Evolutionary conservation across 2,797 vertebrate genomes (phyloP).

Genomic region (Schizothorax lantsangensis): DNA sequence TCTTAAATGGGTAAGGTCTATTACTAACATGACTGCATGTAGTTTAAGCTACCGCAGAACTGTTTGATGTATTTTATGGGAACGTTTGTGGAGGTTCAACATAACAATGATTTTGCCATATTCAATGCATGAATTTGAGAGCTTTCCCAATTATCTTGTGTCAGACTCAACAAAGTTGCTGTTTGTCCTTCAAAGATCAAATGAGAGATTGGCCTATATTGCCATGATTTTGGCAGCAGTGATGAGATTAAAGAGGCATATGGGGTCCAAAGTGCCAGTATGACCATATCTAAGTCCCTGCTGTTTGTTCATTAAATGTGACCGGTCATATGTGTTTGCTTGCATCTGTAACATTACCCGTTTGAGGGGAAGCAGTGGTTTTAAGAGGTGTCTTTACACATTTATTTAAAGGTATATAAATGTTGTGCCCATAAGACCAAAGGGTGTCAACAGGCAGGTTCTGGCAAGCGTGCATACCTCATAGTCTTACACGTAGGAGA

Average conservation of each 20-base stretch:
- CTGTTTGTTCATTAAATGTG: constrained; percentile 67
- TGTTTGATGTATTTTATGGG: constrained; percentile 75
- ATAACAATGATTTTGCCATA: constrained; percentile 48
- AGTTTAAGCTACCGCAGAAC: constrained; percentile 52
- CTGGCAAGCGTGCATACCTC: constrained; percentile 29
- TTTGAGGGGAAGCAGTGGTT: constrained; percentile 60
- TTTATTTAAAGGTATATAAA: constrained; percentile 43
- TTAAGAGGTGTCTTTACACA: constrained; percentile 72
- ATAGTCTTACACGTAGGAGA: constrained; percentile 23
- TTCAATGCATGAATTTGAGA: constrained; percentile 20
- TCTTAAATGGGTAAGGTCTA: constrained; percentile 60
- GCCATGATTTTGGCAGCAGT: not conserved
- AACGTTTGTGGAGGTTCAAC: constrained; percentile 62
- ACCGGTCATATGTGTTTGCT: constrained; percentile 67
- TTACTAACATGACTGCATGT: constrained; percentile 52
- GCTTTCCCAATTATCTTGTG: not conserved
- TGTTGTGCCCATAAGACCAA: constrained; percentile 38
- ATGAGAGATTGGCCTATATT: not conserved
- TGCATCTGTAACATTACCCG: constrained; percentile 66
- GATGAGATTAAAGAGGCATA: constrained; percentile 15
- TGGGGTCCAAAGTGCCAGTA: constrained; percentile 16
- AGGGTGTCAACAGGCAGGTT: constrained; percentile 37
- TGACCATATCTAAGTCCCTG: constrained; percentile 47
- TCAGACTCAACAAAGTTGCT: not conserved
- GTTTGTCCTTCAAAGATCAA: not conserved